phyloP scores from a whole-genome alignment of 2,888 invertebrate species.

The Arrhopalites spinosus region DNA sequence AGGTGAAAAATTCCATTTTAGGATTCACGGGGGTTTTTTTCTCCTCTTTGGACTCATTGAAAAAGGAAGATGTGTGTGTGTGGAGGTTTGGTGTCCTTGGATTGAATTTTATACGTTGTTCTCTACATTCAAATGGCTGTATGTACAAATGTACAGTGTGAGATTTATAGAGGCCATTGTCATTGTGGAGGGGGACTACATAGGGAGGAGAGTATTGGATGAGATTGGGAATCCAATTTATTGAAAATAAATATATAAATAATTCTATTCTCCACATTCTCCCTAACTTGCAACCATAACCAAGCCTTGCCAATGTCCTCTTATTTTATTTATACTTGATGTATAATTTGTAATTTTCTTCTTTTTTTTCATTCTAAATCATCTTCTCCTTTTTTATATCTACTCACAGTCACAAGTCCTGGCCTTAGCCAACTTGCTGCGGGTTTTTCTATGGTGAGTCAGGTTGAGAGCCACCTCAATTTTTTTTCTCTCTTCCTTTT shows the following conservation, averaged over 20 bases:
- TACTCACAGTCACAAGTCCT: too few relatives aligned
- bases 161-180: background rate
- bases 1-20: background rate
- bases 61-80: background rate
- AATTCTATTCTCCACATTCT: background rate
- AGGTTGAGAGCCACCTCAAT: too few relatives aligned
- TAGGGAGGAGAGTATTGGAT: background rate
- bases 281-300: too few relatives aligned
- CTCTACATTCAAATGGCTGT: background rate
- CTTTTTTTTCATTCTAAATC: too few relatives aligned
- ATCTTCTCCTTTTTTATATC: too few relatives aligned
- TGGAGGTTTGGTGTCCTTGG: background rate
- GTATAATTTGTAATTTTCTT: too few relatives aligned
- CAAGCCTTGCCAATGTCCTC: too few relatives aligned
- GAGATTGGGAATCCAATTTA: conserved; percentile 4
- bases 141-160: background rate
- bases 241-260: background rate
- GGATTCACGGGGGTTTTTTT: background rate
- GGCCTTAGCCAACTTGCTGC: too few relatives aligned
- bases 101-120: background rate
- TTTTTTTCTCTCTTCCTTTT: too few relatives aligned
- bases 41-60: background rate
- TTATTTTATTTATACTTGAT: too few relatives aligned
- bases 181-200: background rate
- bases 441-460: too few relatives aligned